Conservation (phyloP, 1,140 invertebrate genomes). For the Bombus waltoni region DNA sequence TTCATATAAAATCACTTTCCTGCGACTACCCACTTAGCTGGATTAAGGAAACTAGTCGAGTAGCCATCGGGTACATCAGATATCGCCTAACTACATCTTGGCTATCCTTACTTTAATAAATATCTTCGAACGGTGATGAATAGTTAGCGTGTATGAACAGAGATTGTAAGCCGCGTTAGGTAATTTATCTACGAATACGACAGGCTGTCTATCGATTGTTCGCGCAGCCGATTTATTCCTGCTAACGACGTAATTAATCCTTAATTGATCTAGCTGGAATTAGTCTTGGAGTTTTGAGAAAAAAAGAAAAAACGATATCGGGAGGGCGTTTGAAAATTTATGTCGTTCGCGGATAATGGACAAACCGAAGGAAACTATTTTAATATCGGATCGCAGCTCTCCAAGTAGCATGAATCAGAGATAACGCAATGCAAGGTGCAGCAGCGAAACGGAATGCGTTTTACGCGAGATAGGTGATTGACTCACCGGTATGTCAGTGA, state of each 20-base stretch:
- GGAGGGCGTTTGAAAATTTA: too few relatives aligned
- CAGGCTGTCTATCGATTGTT: neutral
- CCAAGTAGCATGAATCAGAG: conserved; percentile 1
- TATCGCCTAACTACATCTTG: conserved; percentile 37
- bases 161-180: neutral
- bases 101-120: conserved; percentile 30
- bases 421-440: conserved; percentile 7
- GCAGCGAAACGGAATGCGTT: conserved; percentile 38
- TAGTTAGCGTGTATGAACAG: neutral
- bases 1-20: conserved; percentile 33
- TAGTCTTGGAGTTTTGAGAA: neutral
- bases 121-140: neutral
- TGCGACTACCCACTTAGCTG: conserved; percentile 15
- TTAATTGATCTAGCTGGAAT: neutral
- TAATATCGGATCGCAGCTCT: neutral
- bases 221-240: too few relatives aligned
- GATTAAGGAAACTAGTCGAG: conserved; percentile 42
- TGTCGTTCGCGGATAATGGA: too few relatives aligned
- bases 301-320: neutral
- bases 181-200: conserved; percentile 3
- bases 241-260: neutral
- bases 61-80: conserved; percentile 5
- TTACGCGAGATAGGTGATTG: conserved; percentile 13
- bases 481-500: neutral
- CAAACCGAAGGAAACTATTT: neutral